Evolutionary conservation across 2,797 vertebrate species (phyloP).

Genomic region (Sebastes diploproa): DNA sequence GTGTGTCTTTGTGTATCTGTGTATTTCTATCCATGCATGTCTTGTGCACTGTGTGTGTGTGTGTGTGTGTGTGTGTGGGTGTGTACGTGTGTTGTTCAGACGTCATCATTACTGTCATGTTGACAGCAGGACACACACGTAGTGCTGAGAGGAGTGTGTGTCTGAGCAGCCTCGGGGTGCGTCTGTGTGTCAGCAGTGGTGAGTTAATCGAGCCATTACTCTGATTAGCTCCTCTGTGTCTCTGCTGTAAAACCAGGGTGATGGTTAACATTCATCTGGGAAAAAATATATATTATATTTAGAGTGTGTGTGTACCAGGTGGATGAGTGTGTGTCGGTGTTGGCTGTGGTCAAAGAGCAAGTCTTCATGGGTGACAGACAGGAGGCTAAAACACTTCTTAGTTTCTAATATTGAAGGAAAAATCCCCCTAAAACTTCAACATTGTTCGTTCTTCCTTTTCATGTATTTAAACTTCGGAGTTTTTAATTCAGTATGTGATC

Average conservation of each 20-base stretch:
- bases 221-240: constrained; percentile 16
- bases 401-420: neutral
- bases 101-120: constrained; percentile 36
- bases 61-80: constrained; percentile 3
- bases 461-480: neutral
- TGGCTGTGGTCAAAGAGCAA: neutral
- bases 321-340: neutral
- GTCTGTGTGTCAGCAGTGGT: constrained; percentile 29
- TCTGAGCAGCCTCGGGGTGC: constrained; percentile 48
- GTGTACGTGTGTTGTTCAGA: constrained; percentile 5
- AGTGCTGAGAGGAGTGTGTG: constrained; percentile 26
- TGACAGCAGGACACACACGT: constrained; percentile 46
- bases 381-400: neutral
- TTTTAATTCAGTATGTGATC: neutral
- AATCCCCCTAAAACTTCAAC: neutral
- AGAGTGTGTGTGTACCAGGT: neutral
- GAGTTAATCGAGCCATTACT: constrained; percentile 50
- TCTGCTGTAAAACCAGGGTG: neutral
- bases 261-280: neutral
- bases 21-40: neutral
- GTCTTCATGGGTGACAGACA: neutral
- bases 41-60: neutral
- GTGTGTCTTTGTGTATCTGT: neutral
- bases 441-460: neutral
- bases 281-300: neutral